Percentiles rank a stretch among this genome's conserved stretches.
Evolutionary conservation across 2,113 vertebrate genomes (phyloP).

Genomic region (Dicerorhinus sumatrensis): DNA sequence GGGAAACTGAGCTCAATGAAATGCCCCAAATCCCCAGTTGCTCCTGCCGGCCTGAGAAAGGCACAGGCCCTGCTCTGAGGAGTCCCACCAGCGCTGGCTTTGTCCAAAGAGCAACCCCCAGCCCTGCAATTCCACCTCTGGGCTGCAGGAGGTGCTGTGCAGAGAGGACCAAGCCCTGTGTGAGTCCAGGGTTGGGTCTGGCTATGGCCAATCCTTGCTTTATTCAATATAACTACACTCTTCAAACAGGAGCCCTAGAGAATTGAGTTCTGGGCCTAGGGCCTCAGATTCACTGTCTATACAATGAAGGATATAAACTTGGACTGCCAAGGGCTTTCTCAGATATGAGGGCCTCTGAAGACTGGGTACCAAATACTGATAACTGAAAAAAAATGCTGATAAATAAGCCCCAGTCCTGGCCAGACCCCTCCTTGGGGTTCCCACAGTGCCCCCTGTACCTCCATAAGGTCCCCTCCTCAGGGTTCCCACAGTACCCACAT

Average conservation of each 20-base stretch:
- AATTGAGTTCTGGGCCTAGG: background rate
- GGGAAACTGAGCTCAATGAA: background rate
- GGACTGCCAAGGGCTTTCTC: background rate
- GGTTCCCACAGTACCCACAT: background rate
- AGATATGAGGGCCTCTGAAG: background rate
- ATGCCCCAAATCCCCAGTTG: background rate
- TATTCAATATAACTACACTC: background rate
- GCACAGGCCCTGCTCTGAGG: background rate
- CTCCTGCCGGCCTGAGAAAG: background rate
- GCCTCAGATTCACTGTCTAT: background rate
- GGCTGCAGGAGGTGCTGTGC: constrained; percentile 13
- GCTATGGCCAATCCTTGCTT: background rate
- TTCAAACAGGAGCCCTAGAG: background rate
- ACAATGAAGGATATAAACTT: background rate
- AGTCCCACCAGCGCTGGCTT: background rate
- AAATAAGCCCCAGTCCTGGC: background rate
- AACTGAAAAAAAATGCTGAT: background rate
- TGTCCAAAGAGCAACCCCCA: background rate
- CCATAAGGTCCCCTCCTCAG: background rate
- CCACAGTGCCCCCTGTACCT: background rate
- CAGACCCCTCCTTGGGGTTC: background rate
- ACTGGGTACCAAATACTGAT: background rate
- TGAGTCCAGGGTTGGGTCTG: background rate
- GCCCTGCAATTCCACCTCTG: constrained; percentile 23
- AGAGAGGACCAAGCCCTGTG: background rate